Percentiles rank a stretch among this genome's conserved stretches.
Evolutionary conservation across 1,140 invertebrate species (phyloP).

Genomic region (Drosophila asahinai): DNA sequence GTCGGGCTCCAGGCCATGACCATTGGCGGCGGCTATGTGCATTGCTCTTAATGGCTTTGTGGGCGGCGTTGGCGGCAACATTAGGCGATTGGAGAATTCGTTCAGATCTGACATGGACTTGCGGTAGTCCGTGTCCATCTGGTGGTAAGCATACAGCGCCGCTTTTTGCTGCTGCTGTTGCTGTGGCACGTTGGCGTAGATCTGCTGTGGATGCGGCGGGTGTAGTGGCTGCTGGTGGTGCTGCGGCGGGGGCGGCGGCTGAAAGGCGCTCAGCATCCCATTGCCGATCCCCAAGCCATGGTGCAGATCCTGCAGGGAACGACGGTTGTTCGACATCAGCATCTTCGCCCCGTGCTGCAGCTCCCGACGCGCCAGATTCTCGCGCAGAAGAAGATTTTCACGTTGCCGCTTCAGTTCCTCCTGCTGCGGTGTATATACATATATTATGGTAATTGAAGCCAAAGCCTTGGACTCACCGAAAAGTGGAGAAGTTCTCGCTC

Average conservation of each 20-base stretch:
- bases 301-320: constrained; percentile 88
- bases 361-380: constrained; percentile 87
- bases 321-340: constrained; percentile 86
- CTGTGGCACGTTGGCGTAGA: constrained; percentile 66
- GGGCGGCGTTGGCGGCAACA: constrained; percentile 74
- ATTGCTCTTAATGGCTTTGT: constrained; percentile 83
- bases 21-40: constrained; percentile 61
- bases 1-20: constrained; percentile 58
- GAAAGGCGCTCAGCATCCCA: constrained; percentile 73
- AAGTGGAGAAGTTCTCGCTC: constrained; percentile 90
- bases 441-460: not conserved
- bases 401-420: constrained; percentile 91
- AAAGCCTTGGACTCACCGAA: constrained; percentile 51
- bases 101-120: constrained; percentile 86
- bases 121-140: constrained; percentile 85
- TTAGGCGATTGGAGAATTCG: constrained; percentile 78
- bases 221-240: constrained; percentile 40
- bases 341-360: constrained; percentile 84
- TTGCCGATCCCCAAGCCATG: constrained; percentile 73
- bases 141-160: constrained; percentile 66
- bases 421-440: constrained; percentile 86
- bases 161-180: constrained; percentile 65
- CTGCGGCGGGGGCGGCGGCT: constrained; percentile 62
- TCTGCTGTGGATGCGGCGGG: constrained; percentile 58
- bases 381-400: constrained; percentile 89